Evolutionary conservation across 2,113 vertebrate genomes (phyloP), one percentile per base, ranked within the genome.

Genomic region (Nasalis larvatus): DNA sequence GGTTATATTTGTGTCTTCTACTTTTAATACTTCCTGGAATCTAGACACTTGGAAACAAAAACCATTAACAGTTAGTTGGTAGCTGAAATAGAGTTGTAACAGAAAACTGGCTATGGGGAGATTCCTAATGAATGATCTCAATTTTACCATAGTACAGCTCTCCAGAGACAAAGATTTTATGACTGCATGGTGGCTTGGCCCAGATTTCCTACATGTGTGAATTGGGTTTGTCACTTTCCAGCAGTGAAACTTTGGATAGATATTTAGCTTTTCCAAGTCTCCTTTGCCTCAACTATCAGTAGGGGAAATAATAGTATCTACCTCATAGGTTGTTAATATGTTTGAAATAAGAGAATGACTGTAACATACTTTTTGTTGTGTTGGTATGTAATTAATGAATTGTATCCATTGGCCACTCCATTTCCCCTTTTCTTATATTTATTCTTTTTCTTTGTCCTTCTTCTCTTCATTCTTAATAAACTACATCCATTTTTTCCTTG

Each of bases 401-500:
- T 74, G 56, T 40, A 73, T n/a, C 21, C 42, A 35, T 42, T 49
- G 42, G 21, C 37, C 25, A 35, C 23, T 63, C 54, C 56, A 27
- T 47, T 80, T 94, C 52, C 14, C 5, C 8, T 23, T 90, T 18
- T 81, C 42, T 92, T 54, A 16, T 18, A n/a, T 16, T 82, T 87
- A 8, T 7, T 3, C 17, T 23, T 83, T 92, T 82, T 71, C 8
- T 16, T 81, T 90, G 90, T 69, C 35, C 23, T 54, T 30, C 58
- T 85, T 80, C 40, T 37, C 32, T 76, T 93, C 35, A 52, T 78
- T 91, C 30, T 69, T 96, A 69, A 95, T 91, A 47, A 89, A 82
- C 16, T 17, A n/a, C 8, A 56, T 45, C 18, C 3, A 21, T 49
- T 82, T 66, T 88, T 92, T 14, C 25, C 37, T 91, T 86, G 56